phyloP scores from a whole-genome alignment of 2,888 invertebrate species.

The Gari tellinella region DNA sequence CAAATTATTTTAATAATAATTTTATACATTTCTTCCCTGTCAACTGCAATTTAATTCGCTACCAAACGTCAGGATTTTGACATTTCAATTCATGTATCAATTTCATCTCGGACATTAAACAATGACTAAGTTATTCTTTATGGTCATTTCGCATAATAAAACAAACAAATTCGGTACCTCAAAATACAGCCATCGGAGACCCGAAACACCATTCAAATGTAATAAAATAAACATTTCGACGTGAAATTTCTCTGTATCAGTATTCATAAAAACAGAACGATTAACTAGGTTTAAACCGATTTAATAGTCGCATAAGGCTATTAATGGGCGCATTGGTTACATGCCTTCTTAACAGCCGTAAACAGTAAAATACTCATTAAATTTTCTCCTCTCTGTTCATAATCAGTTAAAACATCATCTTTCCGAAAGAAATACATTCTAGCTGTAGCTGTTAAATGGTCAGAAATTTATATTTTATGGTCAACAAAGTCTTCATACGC shows the following conservation, averaged over 20 bases:
- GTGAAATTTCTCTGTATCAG: conserved; percentile 49
- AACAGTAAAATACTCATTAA: conserved; percentile 62
- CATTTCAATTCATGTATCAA: no score
- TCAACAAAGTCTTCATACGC: background rate
- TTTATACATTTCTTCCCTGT: no score
- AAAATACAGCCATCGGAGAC: conserved; percentile 35
- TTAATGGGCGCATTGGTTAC: conserved; percentile 42
- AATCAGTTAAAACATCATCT: conserved; percentile 55
- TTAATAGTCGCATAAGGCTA: conserved; percentile 62
- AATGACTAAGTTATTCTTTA: conserved; percentile 40
- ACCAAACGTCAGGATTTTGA: no score
- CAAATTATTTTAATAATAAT: no score
- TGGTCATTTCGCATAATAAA: conserved; percentile 40
- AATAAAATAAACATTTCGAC: conserved; percentile 58
- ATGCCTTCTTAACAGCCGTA: conserved; percentile 35
- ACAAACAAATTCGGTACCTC: conserved; percentile 48
- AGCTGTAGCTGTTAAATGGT: conserved; percentile 27
- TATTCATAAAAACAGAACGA: conserved; percentile 59
- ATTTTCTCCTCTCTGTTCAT: conserved; percentile 54
- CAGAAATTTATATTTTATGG: conserved; percentile 14
- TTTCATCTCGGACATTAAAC: conserved; percentile 30
- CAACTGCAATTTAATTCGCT: no score
- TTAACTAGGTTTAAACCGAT: conserved; percentile 58
- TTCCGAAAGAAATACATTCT: conserved; percentile 36
- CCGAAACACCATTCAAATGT: conserved; percentile 52